Percentiles rank a stretch among this genome's conserved stretches.
Evolutionary conservation across 2,113 vertebrate genomes (phyloP).

Genomic region (Psettodes erumei): DNA sequence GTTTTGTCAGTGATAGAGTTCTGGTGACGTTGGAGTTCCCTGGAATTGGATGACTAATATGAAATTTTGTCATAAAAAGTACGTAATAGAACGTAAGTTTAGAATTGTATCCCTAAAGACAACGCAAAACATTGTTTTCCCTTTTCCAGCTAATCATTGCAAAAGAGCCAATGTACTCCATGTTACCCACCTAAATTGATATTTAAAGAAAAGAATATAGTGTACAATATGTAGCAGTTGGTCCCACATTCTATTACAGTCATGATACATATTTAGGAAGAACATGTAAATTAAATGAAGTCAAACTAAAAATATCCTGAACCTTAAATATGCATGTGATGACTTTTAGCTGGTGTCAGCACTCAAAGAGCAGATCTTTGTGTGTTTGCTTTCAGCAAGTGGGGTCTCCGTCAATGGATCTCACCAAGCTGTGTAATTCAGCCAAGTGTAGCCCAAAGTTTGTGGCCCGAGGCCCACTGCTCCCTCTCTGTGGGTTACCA

Average conservation of each 20-base stretch:
- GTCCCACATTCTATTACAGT: neutral
- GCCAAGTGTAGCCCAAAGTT: conserved; percentile 55
- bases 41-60: neutral
- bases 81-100: neutral
- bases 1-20: conserved; percentile 24
- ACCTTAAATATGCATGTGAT: conserved; percentile 2
- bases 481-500: conserved; percentile 62
- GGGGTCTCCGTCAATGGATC: conserved; percentile 75
- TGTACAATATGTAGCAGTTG: neutral
- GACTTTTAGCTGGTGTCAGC: neutral
- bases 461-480: conserved; percentile 44
- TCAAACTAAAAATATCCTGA: conserved; percentile 15
- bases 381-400: conserved; percentile 69
- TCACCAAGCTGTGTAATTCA: conserved; percentile 77
- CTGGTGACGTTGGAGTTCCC: conserved; percentile 17
- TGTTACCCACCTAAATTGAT: neutral
- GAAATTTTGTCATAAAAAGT: neutral
- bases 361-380: conserved; percentile 56
- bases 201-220: neutral
- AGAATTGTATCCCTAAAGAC: neutral
- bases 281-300: conserved; percentile 13
- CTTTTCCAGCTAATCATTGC: neutral
- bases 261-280: neutral
- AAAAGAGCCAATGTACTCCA: neutral
- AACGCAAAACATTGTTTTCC: neutral